Percentiles rank a stretch among this genome's conserved stretches.
Conservation (phyloP, 2,113 vertebrate genomes). For the Pogona vitticeps region DNA sequence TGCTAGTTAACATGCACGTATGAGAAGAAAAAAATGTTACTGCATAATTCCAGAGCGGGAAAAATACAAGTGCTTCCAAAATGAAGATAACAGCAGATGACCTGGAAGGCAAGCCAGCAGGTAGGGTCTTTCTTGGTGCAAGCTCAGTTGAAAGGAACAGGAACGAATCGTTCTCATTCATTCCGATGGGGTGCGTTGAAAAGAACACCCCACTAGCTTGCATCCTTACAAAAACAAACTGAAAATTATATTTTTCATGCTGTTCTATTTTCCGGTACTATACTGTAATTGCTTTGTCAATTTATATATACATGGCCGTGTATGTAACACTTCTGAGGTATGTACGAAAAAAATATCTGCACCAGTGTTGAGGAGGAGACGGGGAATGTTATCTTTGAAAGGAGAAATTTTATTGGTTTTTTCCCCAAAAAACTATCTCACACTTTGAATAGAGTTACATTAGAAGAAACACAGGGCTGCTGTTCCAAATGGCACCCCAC, state of each 20-base stretch:
- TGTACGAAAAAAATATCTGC: conserved; percentile 66
- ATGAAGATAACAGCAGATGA: conserved; percentile 62
- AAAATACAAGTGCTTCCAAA: conserved; percentile 57
- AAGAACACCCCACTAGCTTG: not conserved
- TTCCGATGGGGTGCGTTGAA: not conserved
- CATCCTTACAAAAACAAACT: conserved; percentile 27
- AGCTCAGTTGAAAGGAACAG: not conserved
- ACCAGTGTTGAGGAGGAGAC: conserved; percentile 52
- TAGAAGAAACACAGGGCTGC: not conserved
- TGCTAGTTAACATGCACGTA: conserved; percentile 64
- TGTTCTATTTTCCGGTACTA: conserved; percentile 80
- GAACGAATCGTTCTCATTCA: not conserved
- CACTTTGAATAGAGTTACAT: conserved; percentile 23
- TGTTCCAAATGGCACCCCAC: not conserved
- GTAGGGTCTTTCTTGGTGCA: not conserved
- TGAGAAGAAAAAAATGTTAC: conserved; percentile 63
- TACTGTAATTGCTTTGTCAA: conserved; percentile 49
- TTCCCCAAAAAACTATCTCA: conserved; percentile 33
- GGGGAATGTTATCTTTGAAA: conserved; percentile 59
- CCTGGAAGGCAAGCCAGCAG: not conserved
- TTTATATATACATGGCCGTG: conserved; percentile 58
- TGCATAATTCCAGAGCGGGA: conserved; percentile 67
- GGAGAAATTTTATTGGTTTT: conserved; percentile 44
- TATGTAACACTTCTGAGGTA: conserved; percentile 68
- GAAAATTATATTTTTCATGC: conserved; percentile 81